Evolutionary conservation across 2,888 invertebrate species (phyloP).

Genomic region (Cecidostiba fungosa): DNA sequence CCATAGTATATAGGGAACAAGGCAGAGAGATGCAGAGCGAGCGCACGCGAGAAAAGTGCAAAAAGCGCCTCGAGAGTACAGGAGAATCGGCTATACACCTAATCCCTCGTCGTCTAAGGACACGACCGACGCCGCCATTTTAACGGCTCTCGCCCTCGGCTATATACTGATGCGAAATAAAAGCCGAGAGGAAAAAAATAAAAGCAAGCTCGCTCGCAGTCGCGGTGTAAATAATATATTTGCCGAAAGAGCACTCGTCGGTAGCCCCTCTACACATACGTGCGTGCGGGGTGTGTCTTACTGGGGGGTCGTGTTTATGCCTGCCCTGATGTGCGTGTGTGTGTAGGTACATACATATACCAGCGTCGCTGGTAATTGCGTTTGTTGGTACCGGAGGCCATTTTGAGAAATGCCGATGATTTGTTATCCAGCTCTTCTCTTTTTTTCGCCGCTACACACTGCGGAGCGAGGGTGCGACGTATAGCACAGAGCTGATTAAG

Average conservation of each 20-base stretch:
- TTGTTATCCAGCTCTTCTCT: constrained; percentile 66
- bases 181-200: constrained; percentile 55
- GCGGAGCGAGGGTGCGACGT: neutral
- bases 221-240: constrained; percentile 65
- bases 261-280: neutral
- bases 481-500: constrained; percentile 55
- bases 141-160: constrained; percentile 48
- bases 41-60: constrained; percentile 18
- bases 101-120: constrained; percentile 56
- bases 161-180: neutral
- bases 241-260: constrained; percentile 63
- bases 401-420: constrained; percentile 72
- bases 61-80: constrained; percentile 50
- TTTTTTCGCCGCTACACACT: neutral
- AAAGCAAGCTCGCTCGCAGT: constrained; percentile 37
- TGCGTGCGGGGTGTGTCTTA: constrained; percentile 59
- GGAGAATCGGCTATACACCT: neutral
- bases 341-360: neutral
- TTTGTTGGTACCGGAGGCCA: constrained; percentile 63
- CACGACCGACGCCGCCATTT: constrained; percentile 60
- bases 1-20: neutral
- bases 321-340: constrained; percentile 25
- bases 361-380: constrained; percentile 57
- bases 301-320: constrained; percentile 39
- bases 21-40: neutral